These are phyloP conservation scores for Pachypsylla venusta DNA, from an alignment of 1,140 invertebrate species.

Conservation along the genomic window DNA sequence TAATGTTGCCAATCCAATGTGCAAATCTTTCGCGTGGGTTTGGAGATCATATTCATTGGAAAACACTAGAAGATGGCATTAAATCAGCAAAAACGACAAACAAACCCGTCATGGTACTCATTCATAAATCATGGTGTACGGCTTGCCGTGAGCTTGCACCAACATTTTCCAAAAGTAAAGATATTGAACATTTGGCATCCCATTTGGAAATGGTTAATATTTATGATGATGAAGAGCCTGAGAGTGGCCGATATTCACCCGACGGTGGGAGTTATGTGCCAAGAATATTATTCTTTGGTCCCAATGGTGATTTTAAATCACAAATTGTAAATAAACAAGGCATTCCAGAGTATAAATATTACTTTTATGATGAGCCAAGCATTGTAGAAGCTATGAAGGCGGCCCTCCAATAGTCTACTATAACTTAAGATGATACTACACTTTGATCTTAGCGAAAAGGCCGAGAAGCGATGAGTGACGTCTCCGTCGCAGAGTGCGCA, in stretches of 20 bases:
- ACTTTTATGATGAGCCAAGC: not conserved
- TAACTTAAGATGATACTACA: too few relatives aligned
- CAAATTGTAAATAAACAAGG: not conserved
- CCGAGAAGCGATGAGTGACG: too few relatives aligned
- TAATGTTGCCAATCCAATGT: too few relatives aligned
- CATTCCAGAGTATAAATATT: not conserved
- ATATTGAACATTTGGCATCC: not conserved
- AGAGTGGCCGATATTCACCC: not conserved
- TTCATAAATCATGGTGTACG: not conserved
- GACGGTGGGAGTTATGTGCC: constrained; percentile 2
- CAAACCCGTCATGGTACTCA: not conserved
- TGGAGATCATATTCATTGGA: not conserved
- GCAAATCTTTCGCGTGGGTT: not conserved
- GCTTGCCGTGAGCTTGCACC: not conserved
- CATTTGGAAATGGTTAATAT: constrained; percentile 4
- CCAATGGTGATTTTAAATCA: not conserved
- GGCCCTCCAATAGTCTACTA: too few relatives aligned
- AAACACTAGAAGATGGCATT: not conserved
- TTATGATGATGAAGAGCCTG: not conserved
- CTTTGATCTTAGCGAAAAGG: too few relatives aligned
- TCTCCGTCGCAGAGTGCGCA: too few relatives aligned
- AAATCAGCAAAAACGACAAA: not conserved
- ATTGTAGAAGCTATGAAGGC: not conserved
- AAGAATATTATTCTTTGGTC: not conserved
- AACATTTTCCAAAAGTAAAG: not conserved